Percentiles rank a stretch among this genome's conserved stretches.
These are phyloP conservation scores for Lagorchestes hirsutus DNA, from an alignment of 2,797 vertebrate species.

Conservation along the genomic window DNA sequence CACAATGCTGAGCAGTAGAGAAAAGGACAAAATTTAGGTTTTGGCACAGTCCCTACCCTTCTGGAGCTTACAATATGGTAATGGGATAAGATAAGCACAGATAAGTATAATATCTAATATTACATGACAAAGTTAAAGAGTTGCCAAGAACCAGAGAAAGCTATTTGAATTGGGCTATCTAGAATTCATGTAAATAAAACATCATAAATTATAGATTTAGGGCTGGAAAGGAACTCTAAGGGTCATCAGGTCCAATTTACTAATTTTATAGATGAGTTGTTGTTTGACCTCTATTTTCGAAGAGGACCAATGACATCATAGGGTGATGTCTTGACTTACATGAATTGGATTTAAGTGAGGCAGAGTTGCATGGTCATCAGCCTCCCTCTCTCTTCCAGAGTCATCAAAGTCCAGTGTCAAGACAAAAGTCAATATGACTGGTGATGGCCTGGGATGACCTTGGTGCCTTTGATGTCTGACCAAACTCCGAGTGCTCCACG, in stretches of 20 bases:
- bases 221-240: background rate
- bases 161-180: background rate
- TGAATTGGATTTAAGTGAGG: background rate
- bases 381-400: background rate
- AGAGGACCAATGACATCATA: background rate
- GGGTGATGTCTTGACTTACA: background rate
- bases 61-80: background rate
- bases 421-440: background rate
- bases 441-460: background rate
- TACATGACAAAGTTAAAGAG: background rate
- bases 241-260: background rate
- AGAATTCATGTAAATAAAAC: background rate
- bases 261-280: conserved; percentile 6
- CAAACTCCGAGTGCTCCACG: background rate
- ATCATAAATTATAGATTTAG: background rate
- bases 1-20: background rate
- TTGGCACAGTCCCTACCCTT: background rate
- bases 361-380: background rate
- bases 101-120: background rate
- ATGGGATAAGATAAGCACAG: background rate
- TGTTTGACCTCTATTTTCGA: too few relatives aligned
- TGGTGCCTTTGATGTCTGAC: background rate
- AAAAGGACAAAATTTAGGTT: background rate
- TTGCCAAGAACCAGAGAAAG: background rate
- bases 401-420: background rate